These are phyloP conservation scores for Selenia dentaria DNA, from an alignment of 2,888 invertebrate genomes.

Conservation along the genomic window DNA sequence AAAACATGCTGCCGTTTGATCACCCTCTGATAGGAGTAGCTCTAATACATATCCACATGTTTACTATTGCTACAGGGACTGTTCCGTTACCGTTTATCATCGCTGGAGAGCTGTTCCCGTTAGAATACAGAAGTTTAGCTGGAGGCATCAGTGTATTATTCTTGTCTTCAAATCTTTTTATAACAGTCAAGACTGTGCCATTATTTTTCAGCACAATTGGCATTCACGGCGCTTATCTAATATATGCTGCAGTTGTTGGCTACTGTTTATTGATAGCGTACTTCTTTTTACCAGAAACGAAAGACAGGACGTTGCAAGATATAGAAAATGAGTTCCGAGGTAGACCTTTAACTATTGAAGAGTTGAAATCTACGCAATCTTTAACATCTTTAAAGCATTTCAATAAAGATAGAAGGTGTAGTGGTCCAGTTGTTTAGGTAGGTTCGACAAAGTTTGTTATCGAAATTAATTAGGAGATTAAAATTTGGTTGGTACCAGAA, in stretches of 20 bases:
- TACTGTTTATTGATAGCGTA: conserved; percentile 55
- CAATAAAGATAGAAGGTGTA: conserved; percentile 38
- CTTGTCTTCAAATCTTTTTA: conserved; percentile 56
- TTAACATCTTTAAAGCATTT: conserved; percentile 35
- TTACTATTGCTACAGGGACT: conserved; percentile 82
- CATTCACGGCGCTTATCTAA: conserved; percentile 54
- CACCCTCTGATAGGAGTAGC: conserved; percentile 52
- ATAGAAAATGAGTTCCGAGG: conserved; percentile 67
- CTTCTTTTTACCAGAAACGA: conserved; percentile 64
- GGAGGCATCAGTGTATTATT: conserved; percentile 62
- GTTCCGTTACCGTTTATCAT: conserved; percentile 88
- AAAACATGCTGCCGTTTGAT: conserved; percentile 41
- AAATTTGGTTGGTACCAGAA: too few relatives aligned
- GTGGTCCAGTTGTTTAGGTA: conserved; percentile 35
- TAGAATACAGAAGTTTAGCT: conserved; percentile 84
- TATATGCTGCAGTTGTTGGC: conserved; percentile 53
- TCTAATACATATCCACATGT: conserved; percentile 68
- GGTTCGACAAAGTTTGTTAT: too few relatives aligned
- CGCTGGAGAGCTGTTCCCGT: conserved; percentile 87
- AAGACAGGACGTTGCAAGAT: conserved; percentile 63
- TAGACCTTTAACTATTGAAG: conserved; percentile 43
- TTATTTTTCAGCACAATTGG: conserved; percentile 51
- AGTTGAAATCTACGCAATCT: conserved; percentile 41
- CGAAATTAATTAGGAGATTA: too few relatives aligned
- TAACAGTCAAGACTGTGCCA: conserved; percentile 58